Conservation (phyloP, 2,797 vertebrate species). For the Coregonus sp. region DNA sequence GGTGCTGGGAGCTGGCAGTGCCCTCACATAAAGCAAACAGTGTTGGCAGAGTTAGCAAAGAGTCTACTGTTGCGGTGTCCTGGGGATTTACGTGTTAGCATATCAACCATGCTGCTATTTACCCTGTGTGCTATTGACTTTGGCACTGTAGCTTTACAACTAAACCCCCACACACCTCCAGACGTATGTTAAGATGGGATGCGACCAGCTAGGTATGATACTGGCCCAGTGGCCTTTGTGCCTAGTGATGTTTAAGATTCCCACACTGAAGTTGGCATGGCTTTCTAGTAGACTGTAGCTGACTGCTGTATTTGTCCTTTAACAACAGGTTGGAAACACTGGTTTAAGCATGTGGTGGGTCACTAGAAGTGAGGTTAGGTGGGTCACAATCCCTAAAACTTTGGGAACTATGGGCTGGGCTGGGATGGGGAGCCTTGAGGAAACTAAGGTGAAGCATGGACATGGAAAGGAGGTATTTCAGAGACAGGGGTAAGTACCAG, state of each 20-base stretch:
- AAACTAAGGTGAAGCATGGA: neutral
- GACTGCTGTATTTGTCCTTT: constrained; percentile 48
- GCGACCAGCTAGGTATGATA: constrained; percentile 61
- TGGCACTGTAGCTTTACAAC: constrained; percentile 30
- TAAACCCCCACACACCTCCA: constrained; percentile 35
- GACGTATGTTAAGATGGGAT: constrained; percentile 51
- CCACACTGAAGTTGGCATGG: constrained; percentile 73
- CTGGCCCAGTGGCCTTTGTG: constrained; percentile 65
- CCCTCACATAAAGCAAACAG: neutral
- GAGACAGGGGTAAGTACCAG: neutral
- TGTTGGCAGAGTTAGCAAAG: neutral
- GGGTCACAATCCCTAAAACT: neutral
- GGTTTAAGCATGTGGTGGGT: neutral
- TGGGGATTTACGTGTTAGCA: constrained; percentile 15
- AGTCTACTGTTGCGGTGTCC: neutral
- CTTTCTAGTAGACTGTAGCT: constrained; percentile 35
- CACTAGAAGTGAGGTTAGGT: neutral
- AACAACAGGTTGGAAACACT: constrained; percentile 37
- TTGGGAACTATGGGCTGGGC: no score
- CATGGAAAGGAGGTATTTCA: neutral
- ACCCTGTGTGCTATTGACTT: constrained; percentile 58
- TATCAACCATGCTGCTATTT: constrained; percentile 18
- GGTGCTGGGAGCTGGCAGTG: neutral
- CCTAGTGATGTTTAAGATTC: constrained; percentile 75
- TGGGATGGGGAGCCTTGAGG: no score